Base-by-base conservation (phyloP, 2,113 vertebrate species). In the Xenus cinereus region DNA sequence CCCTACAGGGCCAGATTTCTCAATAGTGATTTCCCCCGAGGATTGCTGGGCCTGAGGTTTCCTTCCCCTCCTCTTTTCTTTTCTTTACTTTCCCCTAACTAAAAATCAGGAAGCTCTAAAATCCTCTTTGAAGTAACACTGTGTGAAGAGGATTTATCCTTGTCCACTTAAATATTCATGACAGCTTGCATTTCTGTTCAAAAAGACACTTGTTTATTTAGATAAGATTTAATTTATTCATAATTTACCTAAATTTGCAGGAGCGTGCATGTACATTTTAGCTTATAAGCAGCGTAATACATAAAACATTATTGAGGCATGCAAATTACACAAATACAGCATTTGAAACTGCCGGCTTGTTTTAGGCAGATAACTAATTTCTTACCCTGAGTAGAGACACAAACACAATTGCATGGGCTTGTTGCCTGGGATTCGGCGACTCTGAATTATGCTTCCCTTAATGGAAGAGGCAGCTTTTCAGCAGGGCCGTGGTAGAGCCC, bases 191-290 rank as follows among this genome's bases (percentile, higher is more conserved):
- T 97, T 98, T 95, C 93, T 97, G 96, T 97, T 98, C 97, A 97
- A 98, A 98, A 98, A 98, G 98, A 98, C 98, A 98, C 98, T 98
- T 98, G 98, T 98, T 98, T 98, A 98, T 98, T 98, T 98, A 98
- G 98, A 98, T 98, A 98, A 98, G 98, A 98, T 98, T 98, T 98
- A 98, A 98, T 98, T 98, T 98, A 98, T 98, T 98, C 98, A 98
- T 98, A 97, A 98, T 98, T 98, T 98, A 98, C 98, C 98, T 98
- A 97, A 98, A 98, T 98, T 98, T 98, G 97, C 96, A 97, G 97
- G 90, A 96, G 96, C 90, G 79, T 97, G 97, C 97, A 93, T 98
- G 98, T 98, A 98, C 98, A 96, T 98, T 98, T 98, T 97, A 97
- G 98, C 97, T 72, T 98, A 90, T 98, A 96, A 98, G 98, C 92